These are phyloP conservation scores for Tinamus major DNA, from an alignment of 2,797 vertebrate species.

Conservation along the genomic window DNA sequence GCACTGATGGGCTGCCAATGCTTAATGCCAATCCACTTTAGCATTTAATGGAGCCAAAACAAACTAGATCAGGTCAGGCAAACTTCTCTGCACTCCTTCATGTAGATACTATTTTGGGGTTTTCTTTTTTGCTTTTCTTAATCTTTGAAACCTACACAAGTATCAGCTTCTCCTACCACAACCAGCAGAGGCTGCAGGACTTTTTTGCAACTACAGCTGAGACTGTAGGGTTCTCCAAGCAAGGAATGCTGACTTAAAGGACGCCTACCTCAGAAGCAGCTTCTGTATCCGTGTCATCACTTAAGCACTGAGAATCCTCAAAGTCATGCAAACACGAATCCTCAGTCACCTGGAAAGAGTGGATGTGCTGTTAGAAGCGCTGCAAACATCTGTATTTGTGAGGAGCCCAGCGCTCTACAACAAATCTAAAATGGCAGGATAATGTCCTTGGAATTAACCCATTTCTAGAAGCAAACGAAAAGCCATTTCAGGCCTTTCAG, in stretches of 20 bases:
- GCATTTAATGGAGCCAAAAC: neutral
- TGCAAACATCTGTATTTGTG: neutral
- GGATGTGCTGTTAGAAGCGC: neutral
- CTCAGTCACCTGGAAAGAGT: slow-evolving; percentile 71
- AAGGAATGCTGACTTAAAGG: neutral
- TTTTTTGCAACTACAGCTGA: neutral
- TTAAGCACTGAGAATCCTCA: slow-evolving; percentile 92
- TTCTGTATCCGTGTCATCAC: slow-evolving; percentile 93
- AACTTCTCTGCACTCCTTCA: neutral
- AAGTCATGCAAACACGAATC: slow-evolving; percentile 77
- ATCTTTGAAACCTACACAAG: neutral
- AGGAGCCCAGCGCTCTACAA: rapidly evolving
- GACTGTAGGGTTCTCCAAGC: neutral
- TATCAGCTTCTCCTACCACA: neutral
- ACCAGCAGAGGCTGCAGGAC: neutral
- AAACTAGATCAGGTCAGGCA: neutral
- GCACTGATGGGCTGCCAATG: neutral
- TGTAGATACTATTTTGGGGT: rapidly evolving
- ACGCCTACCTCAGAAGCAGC: slow-evolving; percentile 87
- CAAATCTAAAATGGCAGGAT: neutral
- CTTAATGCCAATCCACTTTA: neutral
- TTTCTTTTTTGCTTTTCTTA: neutral
- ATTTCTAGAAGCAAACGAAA: neutral
- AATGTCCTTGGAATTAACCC: neutral
- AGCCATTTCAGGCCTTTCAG: neutral